phyloP scores from a whole-genome alignment of 2,888 invertebrate species.

The Lepidonotus clava region DNA sequence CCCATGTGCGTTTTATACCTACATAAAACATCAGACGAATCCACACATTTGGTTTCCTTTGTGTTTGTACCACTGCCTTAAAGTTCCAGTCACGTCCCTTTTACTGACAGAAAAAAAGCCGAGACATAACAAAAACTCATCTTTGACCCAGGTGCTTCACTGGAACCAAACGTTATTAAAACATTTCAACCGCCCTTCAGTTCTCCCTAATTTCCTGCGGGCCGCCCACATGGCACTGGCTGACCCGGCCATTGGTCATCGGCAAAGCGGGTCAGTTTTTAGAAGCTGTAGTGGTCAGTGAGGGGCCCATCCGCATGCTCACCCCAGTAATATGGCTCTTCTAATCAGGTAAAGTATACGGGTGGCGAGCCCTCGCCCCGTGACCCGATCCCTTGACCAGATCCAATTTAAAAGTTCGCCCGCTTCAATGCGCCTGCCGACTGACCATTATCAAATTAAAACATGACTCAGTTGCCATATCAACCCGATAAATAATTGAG shows the following conservation, averaged over 20 bases:
- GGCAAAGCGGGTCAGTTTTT: constrained; percentile 3
- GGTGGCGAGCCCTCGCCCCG: not conserved
- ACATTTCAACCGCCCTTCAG: constrained; percentile 27
- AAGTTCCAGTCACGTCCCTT: too few species aligned
- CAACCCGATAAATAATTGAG: constrained; percentile 47
- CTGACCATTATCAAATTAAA: constrained; percentile 51
- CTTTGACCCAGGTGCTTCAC: constrained; percentile 19
- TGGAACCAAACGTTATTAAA: constrained; percentile 19
- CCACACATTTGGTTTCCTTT: too few species aligned
- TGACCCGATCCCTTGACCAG: constrained; percentile 32
- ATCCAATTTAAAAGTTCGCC: constrained; percentile 47
- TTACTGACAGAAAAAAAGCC: too few species aligned
- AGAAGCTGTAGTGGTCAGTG: constrained; percentile 4
- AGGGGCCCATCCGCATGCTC: constrained; percentile 13
- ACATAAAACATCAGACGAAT: too few species aligned
- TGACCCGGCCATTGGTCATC: constrained; percentile 24
- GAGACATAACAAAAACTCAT: constrained; percentile 28
- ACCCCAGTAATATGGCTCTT: constrained; percentile 43
- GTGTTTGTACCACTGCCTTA: too few species aligned
- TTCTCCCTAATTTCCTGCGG: constrained; percentile 6
- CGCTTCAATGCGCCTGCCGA: constrained; percentile 30
- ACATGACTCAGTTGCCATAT: constrained; percentile 51
- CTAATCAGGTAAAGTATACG: constrained; percentile 46
- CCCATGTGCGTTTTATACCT: too few species aligned
- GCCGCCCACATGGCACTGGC: not conserved